Conservation (phyloP, 2,797 vertebrate species). For the Erithacus rubecula region DNA sequence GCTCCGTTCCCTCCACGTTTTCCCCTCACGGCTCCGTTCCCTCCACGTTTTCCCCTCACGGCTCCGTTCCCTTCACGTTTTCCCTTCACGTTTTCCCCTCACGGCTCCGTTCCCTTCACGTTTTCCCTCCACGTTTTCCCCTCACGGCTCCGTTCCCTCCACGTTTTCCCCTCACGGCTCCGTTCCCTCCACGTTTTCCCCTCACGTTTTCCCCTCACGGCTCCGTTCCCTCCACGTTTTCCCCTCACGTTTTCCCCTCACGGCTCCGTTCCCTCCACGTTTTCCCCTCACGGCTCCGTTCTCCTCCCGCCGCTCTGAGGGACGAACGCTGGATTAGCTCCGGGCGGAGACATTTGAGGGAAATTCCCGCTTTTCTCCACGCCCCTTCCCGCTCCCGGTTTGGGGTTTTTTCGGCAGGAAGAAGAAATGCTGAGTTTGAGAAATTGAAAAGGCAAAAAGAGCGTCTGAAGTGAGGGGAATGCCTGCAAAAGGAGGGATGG, state of each 20-base stretch:
- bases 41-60: not conserved
- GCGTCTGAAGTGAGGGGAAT: rapidly evolving
- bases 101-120: no score
- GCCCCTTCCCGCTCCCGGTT: not conserved
- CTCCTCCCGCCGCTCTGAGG: not conserved
- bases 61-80: no score
- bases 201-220: no score
- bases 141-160: no score
- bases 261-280: rapidly evolving
- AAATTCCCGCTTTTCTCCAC: not conserved
- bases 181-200: no score
- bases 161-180: not conserved
- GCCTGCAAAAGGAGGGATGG: not conserved
- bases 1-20: no score
- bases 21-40: no score
- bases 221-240: not conserved
- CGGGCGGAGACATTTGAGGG: not conserved
- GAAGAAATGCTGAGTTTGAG: not conserved
- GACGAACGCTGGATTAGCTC: no score
- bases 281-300: not conserved
- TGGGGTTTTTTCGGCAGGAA: not conserved
- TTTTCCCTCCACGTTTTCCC: no score
- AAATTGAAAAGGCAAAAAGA: not conserved
- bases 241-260: not conserved
- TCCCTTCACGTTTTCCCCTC: not conserved